These are phyloP conservation scores for Catostomus latipinnis DNA, from an alignment of 2,797 vertebrate species.

Conservation along the genomic window DNA sequence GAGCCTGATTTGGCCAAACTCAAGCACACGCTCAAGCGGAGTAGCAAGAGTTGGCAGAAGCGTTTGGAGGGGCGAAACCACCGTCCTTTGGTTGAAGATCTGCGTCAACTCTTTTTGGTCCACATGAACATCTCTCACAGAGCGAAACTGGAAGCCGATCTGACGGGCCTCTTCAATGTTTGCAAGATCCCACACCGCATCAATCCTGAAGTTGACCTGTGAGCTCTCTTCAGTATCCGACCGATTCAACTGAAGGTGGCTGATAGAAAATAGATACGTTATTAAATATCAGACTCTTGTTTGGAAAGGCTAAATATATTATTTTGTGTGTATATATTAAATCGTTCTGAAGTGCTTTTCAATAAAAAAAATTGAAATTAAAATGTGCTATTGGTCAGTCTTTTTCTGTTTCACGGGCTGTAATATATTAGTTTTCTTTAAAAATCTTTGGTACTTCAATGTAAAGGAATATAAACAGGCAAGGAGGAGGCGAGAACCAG, in stretches of 20 bases:
- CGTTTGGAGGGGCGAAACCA: conserved; percentile 68
- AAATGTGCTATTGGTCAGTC: too few relatives aligned
- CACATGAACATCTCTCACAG: conserved; percentile 75
- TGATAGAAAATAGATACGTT: background rate
- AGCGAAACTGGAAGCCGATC: conserved; percentile 77
- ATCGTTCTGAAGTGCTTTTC: too few relatives aligned
- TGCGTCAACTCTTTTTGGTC: conserved; percentile 73
- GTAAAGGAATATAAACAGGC: background rate
- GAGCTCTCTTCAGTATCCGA: conserved; percentile 71
- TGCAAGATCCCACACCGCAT: conserved; percentile 78
- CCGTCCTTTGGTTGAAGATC: conserved; percentile 74
- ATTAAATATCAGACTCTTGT: background rate
- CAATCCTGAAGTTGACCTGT: conserved; percentile 80
- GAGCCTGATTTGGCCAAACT: too few relatives aligned
- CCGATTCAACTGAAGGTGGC: background rate
- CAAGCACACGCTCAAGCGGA: conserved; percentile 62
- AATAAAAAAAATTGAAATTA: background rate
- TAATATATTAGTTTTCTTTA: background rate
- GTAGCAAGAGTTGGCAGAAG: conserved; percentile 78
- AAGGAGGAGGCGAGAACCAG: too few relatives aligned
- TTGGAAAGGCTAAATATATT: background rate
- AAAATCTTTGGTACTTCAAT: too few relatives aligned
- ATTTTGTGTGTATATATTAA: too few relatives aligned
- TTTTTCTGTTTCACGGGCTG: background rate
- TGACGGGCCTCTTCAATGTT: conserved; percentile 81